Conservation (phyloP, 1,140 invertebrate species). For the Varroa destructor region DNA sequence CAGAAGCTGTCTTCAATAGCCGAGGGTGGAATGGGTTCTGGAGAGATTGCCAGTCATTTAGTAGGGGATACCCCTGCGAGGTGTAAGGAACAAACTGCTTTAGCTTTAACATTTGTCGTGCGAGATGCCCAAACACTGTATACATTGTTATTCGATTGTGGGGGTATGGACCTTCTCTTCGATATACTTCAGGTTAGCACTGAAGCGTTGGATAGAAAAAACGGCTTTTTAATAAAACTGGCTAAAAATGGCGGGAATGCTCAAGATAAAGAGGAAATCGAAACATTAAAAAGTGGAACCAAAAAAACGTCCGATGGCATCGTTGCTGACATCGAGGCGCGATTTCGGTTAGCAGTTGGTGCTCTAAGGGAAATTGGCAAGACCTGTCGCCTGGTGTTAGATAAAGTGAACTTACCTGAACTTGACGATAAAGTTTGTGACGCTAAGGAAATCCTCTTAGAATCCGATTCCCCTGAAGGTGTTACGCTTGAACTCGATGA, state of each 20-base stretch:
- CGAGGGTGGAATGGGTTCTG: constrained; percentile 12
- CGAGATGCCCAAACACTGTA: background rate
- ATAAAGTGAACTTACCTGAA: background rate
- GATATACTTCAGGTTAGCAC: background rate
- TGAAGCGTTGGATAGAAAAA: background rate
- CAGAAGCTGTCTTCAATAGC: constrained; percentile 1
- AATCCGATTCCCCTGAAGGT: background rate
- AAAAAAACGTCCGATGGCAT: background rate
- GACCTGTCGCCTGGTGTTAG: background rate
- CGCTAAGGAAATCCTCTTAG: background rate
- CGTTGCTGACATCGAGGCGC: background rate
- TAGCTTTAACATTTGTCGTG: background rate
- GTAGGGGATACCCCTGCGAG: constrained; percentile 4
- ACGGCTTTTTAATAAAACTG: too few species aligned
- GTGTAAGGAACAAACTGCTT: constrained; percentile 12
- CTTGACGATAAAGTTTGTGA: background rate
- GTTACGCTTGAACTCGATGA: constrained; percentile 9
- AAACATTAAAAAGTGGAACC: background rate
- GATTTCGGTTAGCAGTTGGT: background rate
- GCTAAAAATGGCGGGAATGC: too few species aligned
- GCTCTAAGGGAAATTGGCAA: constrained; percentile 17
- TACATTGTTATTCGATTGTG: constrained; percentile 3
- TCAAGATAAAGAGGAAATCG: too few species aligned
- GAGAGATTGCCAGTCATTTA: constrained; percentile 3
- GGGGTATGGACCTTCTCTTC: background rate